These are phyloP conservation scores for Addax nasomaculatus DNA, from an alignment of 2,113 vertebrate genomes.

Conservation along the genomic window DNA sequence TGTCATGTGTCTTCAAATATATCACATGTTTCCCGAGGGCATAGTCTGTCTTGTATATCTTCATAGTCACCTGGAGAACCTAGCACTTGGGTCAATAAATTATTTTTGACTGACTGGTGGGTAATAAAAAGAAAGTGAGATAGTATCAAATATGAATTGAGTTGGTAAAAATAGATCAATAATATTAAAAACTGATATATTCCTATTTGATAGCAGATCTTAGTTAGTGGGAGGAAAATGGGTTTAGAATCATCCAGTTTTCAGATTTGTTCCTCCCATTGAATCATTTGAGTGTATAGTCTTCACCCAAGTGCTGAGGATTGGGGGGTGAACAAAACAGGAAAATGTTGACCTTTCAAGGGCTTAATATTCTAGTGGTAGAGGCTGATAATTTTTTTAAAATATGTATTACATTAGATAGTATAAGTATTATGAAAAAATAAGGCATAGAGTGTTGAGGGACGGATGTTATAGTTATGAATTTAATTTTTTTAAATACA, in stretches of 20 bases:
- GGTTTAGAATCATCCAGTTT: background rate
- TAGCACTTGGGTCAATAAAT: background rate
- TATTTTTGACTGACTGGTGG: background rate
- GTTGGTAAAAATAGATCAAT: constrained; percentile 34
- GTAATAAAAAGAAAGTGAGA: constrained; percentile 33
- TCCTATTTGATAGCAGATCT: background rate
- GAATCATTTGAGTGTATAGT: background rate
- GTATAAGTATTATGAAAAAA: background rate
- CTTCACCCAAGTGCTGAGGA: background rate
- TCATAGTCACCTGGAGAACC: background rate
- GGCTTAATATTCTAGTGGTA: background rate
- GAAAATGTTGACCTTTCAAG: background rate
- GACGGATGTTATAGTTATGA: background rate
- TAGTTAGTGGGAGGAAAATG: background rate
- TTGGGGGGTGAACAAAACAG: background rate
- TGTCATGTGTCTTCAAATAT: constrained; percentile 38
- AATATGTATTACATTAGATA: background rate
- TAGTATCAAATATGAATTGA: constrained; percentile 31
- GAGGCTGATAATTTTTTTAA: background rate
- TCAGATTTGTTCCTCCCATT: background rate
- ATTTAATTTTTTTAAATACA: background rate
- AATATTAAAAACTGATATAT: constrained; percentile 11
- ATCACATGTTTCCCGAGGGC: constrained; percentile 11
- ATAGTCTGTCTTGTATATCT: background rate
- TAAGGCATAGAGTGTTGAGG: background rate